Percentiles rank a stretch among this genome's conserved stretches.
Evolutionary conservation across 2,113 vertebrate species (phyloP).

Genomic region (Ciconia maguari): DNA sequence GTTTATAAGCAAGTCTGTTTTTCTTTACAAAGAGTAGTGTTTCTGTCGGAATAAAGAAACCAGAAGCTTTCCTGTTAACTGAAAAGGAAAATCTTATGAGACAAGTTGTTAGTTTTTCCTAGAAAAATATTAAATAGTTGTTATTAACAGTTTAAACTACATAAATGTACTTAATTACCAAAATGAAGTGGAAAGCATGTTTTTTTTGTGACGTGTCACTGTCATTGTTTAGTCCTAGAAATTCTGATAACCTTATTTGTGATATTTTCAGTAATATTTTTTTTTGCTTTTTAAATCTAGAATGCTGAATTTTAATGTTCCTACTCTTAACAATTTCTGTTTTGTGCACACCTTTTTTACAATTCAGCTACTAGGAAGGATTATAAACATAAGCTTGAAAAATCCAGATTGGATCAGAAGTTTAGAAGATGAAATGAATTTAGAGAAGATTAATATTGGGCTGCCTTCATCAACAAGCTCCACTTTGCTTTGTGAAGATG

Average conservation of each 20-base stretch:
- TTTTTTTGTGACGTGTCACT: not conserved
- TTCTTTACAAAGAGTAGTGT: not conserved
- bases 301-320: not conserved
- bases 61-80: not conserved
- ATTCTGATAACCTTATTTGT: not conserved
- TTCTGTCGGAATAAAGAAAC: not conserved
- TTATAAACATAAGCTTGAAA: conserved; percentile 88
- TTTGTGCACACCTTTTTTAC: not conserved
- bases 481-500: conserved; percentile 93
- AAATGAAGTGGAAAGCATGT: not conserved
- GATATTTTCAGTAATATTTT: not conserved
- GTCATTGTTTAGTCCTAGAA: not conserved
- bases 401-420: conserved; percentile 93
- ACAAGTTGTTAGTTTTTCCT: not conserved
- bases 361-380: conserved; percentile 84
- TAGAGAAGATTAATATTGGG: conserved; percentile 86
- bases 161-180: not conserved
- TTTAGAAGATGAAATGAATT: conserved; percentile 94
- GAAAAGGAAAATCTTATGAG: not conserved
- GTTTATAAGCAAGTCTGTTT: not conserved
- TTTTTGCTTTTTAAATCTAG: not conserved
- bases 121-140: not conserved
- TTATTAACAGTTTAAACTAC: not conserved
- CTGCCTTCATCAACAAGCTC: conserved; percentile 92
- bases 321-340: not conserved